Base-by-base conservation (phyloP, 2,113 vertebrate genomes). In the Oncorhynchus mykiss region DNA sequence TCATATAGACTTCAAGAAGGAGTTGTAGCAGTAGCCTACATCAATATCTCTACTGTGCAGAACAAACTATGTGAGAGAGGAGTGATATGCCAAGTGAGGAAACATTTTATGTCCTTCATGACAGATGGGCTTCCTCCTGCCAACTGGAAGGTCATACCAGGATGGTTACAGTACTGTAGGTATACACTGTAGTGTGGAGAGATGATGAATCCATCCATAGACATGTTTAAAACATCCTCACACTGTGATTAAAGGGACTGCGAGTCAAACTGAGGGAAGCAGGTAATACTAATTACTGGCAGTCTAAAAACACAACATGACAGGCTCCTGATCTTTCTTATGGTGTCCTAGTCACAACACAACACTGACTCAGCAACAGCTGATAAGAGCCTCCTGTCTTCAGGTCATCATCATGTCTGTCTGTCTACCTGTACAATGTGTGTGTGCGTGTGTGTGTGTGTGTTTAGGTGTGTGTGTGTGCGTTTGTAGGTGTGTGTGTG, bases 311-410 rank as follows among this genome's bases (percentile, higher is more conserved):
- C 77, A 69, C 74, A 78, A 78, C 25, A 74, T 18, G 18, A 65
- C 80, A 31, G 62, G 31, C 34, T 71, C 67, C 62, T 75, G 70
- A 59, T 12, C 73, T 24, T 72, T 76, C 73, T 64, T 31, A 14
- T 45, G 67, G 66, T 49, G 78, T 70, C 83, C 77, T 81, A 70
- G 74, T 76, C 54, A 77, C 65, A 83, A 81, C 70, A 77, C 65
- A 85, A 78, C 82, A 78, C 16, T 73, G 74, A 82, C 67, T 86
- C 80, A 80, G 73, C 51, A 75, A 25, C 16, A 67, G 60, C 82
- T 75, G 78, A 85, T 80, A 89, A 86, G 73, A 74, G 70, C 77
- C 78, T 78, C 78, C 76, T 87, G 85, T 88, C 51, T 54, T 54
- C 78, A 20, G 11, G 0, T 72, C 80, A 84, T 89, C 70, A 25